These are phyloP conservation scores for Automeris io DNA, from an alignment of 2,888 invertebrate species.

Conservation along the genomic window DNA sequence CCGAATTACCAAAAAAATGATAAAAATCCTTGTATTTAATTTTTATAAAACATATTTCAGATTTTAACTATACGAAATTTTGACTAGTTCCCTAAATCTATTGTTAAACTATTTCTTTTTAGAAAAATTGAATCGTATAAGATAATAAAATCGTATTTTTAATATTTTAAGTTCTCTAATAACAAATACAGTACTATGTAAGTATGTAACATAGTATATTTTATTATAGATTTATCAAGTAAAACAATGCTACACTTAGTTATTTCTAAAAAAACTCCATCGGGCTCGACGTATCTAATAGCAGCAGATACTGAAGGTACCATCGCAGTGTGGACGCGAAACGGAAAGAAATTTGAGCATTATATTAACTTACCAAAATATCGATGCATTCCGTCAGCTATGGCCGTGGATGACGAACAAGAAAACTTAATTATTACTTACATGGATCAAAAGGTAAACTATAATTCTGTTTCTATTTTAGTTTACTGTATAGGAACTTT, in stretches of 20 bases:
- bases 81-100: no score
- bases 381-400: slow-evolving; percentile 81
- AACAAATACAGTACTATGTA: no score
- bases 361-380: slow-evolving; percentile 83
- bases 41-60: no score
- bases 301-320: slow-evolving; percentile 81
- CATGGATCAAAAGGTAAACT: slow-evolving; percentile 84
- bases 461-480: slow-evolving; percentile 17
- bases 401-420: slow-evolving; percentile 79
- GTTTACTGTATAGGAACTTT: no score
- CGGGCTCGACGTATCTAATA: slow-evolving; percentile 72
- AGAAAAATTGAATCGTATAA: no score
- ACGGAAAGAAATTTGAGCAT: slow-evolving; percentile 45
- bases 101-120: no score
- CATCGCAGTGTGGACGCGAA: slow-evolving; percentile 79
- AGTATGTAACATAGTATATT: no score
- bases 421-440: slow-evolving; percentile 83
- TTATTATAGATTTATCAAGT: slow-evolving; percentile 73
- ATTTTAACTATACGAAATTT: no score
- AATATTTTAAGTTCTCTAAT: no score
- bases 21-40: no score
- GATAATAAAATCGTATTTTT: no score
- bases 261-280: slow-evolving; percentile 33
- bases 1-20: no score
- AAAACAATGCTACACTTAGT: slow-evolving; percentile 65